These are phyloP conservation scores for Stichodactyla mertensii DNA, from an alignment of 64 coral and sea anemone genomes.

Conservation along the genomic window DNA sequence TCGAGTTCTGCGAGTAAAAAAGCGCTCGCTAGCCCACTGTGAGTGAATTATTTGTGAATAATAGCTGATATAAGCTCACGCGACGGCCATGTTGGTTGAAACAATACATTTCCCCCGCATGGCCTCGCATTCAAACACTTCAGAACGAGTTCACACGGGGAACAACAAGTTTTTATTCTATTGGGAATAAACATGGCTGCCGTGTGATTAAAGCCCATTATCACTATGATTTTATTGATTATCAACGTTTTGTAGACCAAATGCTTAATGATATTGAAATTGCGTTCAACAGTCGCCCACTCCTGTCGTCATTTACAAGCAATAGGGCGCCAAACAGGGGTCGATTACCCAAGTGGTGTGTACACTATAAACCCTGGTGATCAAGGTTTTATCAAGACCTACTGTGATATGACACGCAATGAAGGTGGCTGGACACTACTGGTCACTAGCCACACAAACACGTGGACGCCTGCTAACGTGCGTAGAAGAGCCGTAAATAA, in stretches of 20 bases:
- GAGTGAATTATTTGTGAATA: neutral
- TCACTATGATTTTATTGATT: no score
- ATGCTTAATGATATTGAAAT: neutral
- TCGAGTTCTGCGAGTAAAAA: no score
- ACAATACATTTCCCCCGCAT: no score
- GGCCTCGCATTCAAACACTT: no score
- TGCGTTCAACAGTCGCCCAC: slow-evolving; percentile 11
- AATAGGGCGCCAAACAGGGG: slow-evolving; percentile 29
- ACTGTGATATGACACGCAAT: slow-evolving; percentile 60
- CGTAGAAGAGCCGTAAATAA: slow-evolving; percentile 18
- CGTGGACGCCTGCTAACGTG: slow-evolving; percentile 40
- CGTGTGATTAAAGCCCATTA: no score
- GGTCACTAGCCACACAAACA: slow-evolving; percentile 57
- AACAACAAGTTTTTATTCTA: no score
- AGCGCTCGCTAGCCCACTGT: no score
- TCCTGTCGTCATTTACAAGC: slow-evolving; percentile 36
- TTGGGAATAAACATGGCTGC: no score
- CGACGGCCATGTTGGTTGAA: no score
- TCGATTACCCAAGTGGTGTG: slow-evolving; percentile 42
- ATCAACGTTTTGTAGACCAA: no score
- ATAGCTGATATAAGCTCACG: neutral
- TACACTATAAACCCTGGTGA: slow-evolving; percentile 48
- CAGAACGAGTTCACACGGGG: no score
- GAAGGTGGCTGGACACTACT: slow-evolving; percentile 59
- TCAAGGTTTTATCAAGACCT: slow-evolving; percentile 33